Percentiles rank a stretch among this genome's conserved stretches.
Evolutionary conservation across 2,113 vertebrate species (phyloP).

Genomic region (Solea solea): DNA sequence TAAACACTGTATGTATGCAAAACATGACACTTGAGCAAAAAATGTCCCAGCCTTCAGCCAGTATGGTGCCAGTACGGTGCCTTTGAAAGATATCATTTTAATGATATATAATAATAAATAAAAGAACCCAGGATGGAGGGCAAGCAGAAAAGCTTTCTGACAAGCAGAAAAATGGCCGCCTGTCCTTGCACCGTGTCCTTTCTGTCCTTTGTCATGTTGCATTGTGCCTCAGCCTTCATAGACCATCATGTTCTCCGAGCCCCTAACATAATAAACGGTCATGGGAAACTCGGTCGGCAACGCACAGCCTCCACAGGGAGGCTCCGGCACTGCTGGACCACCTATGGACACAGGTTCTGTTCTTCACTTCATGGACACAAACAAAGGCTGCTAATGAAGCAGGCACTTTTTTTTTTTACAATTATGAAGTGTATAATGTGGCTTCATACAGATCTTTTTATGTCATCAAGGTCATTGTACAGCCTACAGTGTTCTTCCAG

Average conservation of each 20-base stretch:
- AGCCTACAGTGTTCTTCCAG: background rate
- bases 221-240: constrained; percentile 50
- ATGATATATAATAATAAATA: too few species aligned
- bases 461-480: background rate
- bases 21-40: too few species aligned
- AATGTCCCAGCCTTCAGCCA: background rate
- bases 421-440: background rate
- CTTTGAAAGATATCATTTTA: too few species aligned
- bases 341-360: constrained; percentile 56
- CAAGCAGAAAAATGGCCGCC: constrained; percentile 2
- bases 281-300: constrained; percentile 76
- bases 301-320: constrained; percentile 48
- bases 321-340: constrained; percentile 55
- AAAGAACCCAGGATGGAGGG: too few species aligned
- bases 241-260: constrained; percentile 53
- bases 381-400: background rate
- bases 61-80: background rate
- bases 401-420: background rate
- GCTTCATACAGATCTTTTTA: background rate
- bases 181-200: constrained; percentile 1
- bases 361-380: constrained; percentile 29
- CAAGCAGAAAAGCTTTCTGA: background rate
- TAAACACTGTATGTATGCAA: too few species aligned
- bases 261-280: constrained; percentile 62
- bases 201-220: constrained; percentile 40